Evolutionary conservation across 2,113 vertebrate genomes (phyloP).

Genomic region (Ceyx melanurus): DNA sequence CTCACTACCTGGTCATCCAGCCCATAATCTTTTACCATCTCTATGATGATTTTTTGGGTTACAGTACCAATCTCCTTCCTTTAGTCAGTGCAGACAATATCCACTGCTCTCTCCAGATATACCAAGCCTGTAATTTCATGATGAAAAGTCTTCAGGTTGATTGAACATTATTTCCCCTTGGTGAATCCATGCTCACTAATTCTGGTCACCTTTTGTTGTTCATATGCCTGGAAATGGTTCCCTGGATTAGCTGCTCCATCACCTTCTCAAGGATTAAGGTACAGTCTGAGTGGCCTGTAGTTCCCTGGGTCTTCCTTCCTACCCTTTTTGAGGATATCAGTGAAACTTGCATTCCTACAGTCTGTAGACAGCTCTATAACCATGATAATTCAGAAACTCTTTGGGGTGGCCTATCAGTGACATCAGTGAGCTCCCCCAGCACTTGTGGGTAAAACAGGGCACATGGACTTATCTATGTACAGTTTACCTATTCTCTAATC

Average conservation of each 20-base stretch:
- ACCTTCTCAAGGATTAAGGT: accelerated
- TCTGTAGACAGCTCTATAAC: not conserved
- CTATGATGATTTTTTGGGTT: accelerated
- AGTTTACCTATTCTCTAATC: not conserved
- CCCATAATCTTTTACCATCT: not conserved
- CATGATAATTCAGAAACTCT: not conserved
- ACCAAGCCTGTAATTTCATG: not conserved
- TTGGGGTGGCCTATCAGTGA: not conserved
- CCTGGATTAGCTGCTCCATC: not conserved
- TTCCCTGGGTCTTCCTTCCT: not conserved
- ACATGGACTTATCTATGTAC: not conserved
- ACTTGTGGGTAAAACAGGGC: not conserved
- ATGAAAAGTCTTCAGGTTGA: not conserved
- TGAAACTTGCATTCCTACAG: not conserved
- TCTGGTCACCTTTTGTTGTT: not conserved
- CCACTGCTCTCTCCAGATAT: not conserved
- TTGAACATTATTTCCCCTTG: not conserved
- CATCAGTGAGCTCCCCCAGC: not conserved
- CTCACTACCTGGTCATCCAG: not conserved
- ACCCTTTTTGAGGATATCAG: not conserved
- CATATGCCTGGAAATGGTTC: not conserved
- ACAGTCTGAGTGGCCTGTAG: not conserved
- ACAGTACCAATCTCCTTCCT: not conserved
- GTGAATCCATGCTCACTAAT: not conserved
- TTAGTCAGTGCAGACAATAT: not conserved